These are phyloP conservation scores for Grallaria varia DNA, from an alignment of 2,113 vertebrate genomes.

Conservation along the genomic window DNA sequence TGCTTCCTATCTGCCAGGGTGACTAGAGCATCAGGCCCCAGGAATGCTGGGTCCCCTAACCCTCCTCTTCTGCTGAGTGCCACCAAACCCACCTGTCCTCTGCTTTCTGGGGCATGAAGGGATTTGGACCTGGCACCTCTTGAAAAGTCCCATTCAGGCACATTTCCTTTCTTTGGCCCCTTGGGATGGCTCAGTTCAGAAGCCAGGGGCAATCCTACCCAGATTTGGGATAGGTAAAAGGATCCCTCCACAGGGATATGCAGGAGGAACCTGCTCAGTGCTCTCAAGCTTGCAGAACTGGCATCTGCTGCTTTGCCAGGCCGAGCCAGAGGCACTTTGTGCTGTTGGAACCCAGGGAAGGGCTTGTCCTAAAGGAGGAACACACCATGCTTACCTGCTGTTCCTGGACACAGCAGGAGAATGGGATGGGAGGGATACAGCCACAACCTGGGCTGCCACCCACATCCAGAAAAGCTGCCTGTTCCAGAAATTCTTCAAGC, in stretches of 20 bases:
- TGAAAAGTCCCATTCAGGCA: background rate
- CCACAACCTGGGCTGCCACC: slow-evolving; percentile 68
- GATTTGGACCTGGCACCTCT: background rate
- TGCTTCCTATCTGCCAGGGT: background rate
- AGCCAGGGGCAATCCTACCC: background rate
- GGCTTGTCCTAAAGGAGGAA: slow-evolving; percentile 54
- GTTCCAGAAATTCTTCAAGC: slow-evolving; percentile 72
- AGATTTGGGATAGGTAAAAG: background rate
- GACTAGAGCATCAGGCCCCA: background rate
- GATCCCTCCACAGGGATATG: accelerated
- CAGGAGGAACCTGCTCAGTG: background rate
- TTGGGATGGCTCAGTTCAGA: background rate
- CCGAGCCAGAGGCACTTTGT: slow-evolving; percentile 62
- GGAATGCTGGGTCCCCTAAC: background rate
- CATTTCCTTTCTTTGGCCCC: background rate
- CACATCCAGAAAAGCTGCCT: slow-evolving; percentile 80
- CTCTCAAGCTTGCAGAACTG: background rate
- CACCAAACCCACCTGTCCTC: background rate
- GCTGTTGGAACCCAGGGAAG: slow-evolving; percentile 59
- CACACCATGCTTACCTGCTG: slow-evolving; percentile 67
- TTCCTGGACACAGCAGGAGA: slow-evolving; percentile 68
- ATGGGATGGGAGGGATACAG: slow-evolving; percentile 51
- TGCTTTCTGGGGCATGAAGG: background rate
- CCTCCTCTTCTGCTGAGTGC: background rate
- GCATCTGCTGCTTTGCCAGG: slow-evolving; percentile 2